These are phyloP conservation scores for Cheilosia impressa DNA, from an alignment of 2,888 invertebrate species.

Conservation along the genomic window DNA sequence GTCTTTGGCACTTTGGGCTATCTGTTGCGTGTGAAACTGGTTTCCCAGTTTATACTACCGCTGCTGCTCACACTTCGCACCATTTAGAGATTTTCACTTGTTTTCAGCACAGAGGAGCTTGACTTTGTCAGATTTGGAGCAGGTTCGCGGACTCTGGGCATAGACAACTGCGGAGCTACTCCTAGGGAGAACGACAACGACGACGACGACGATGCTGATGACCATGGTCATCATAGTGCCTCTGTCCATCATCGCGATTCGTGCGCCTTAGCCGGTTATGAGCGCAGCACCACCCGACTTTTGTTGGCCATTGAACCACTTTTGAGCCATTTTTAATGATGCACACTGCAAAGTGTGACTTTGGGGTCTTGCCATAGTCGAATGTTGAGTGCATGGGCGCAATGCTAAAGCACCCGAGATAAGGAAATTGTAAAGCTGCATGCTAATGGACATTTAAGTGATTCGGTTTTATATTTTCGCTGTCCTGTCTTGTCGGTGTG, in stretches of 20 bases:
- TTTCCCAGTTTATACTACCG: slow-evolving; percentile 52
- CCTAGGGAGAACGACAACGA: slow-evolving; percentile 8
- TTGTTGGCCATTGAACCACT: slow-evolving; percentile 69
- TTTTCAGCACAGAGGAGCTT: slow-evolving; percentile 24
- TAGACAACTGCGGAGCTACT: slow-evolving; percentile 45
- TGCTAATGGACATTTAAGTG: slow-evolving; percentile 75
- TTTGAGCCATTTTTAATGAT: slow-evolving; percentile 70
- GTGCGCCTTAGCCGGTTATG: slow-evolving; percentile 64
- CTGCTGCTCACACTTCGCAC: slow-evolving; percentile 64
- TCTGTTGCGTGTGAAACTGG: slow-evolving; percentile 53
- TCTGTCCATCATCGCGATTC: slow-evolving; percentile 63
- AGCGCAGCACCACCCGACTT: slow-evolving; percentile 41
- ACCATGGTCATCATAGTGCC: slow-evolving; percentile 60
- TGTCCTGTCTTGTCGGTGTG: not conserved
- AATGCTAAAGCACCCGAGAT: slow-evolving; percentile 45
- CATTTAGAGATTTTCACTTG: slow-evolving; percentile 71
- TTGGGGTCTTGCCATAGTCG: slow-evolving; percentile 12
- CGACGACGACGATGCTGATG: slow-evolving; percentile 22
- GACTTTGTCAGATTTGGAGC: slow-evolving; percentile 72
- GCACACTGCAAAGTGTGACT: slow-evolving; percentile 55
- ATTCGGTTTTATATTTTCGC: slow-evolving; percentile 59
- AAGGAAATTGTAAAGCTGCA: slow-evolving; percentile 70
- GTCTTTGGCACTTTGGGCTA: slow-evolving; percentile 71
- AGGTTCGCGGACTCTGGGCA: slow-evolving; percentile 48
- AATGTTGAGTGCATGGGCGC: slow-evolving; percentile 45